Evolutionary conservation across 2,888 invertebrate genomes (phyloP).

Genomic region (Coremacera marginata): DNA sequence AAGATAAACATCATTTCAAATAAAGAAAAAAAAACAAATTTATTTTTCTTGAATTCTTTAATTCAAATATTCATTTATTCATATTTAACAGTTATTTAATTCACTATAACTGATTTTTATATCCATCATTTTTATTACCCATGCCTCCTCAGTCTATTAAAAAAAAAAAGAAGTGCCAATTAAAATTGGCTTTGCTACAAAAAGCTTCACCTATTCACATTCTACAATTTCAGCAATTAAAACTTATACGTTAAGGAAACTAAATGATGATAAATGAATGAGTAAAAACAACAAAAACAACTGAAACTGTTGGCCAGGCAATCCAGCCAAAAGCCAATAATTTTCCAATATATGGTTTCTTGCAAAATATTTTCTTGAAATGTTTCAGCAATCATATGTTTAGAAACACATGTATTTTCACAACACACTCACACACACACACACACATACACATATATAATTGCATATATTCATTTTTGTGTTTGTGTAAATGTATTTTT

Average conservation of each 20-base stretch:
- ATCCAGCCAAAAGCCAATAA: constrained; percentile 19
- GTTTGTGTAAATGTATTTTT: neutral
- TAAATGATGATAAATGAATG: neutral
- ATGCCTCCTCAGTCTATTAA: neutral
- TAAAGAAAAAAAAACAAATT: too few relatives aligned
- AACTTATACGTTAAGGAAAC: constrained; percentile 6
- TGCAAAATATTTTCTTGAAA: constrained; percentile 7
- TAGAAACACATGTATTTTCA: neutral
- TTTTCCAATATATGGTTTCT: constrained; percentile 30
- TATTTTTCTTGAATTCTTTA: too few relatives aligned
- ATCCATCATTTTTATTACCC: too few relatives aligned
- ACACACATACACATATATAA: neutral
- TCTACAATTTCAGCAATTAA: constrained; percentile 31
- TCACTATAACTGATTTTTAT: too few relatives aligned
- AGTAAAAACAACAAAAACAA: neutral
- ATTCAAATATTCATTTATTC: too few relatives aligned
- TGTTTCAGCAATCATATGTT: neutral
- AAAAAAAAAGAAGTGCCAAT: constrained; percentile 2
- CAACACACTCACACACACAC: neutral
- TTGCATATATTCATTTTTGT: neutral
- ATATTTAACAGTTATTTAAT: too few relatives aligned
- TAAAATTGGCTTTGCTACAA: constrained; percentile 17
- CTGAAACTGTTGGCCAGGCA: neutral
- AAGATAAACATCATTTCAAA: too few relatives aligned
- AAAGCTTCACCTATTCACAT: constrained; percentile 8